Evolutionary conservation across 1,140 invertebrate species (phyloP).

Genomic region (Pygmarrhopalites habei): DNA sequence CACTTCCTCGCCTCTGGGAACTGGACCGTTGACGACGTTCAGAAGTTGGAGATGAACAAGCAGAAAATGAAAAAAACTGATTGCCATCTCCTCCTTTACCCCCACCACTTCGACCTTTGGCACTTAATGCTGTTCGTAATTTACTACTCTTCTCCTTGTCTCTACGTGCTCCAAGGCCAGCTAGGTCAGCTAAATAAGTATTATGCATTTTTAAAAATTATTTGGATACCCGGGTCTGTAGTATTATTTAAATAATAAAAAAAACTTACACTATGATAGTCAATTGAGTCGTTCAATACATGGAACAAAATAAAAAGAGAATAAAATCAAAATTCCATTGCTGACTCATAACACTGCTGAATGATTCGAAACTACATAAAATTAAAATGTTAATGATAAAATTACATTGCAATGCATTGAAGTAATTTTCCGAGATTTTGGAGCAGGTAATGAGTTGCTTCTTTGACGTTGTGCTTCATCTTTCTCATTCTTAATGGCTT

Average conservation of each 20-base stretch:
- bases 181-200: constrained; percentile 12
- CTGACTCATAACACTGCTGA: too few relatives aligned
- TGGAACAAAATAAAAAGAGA: too few relatives aligned
- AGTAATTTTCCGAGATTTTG: constrained; percentile 58
- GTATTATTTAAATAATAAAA: too few relatives aligned
- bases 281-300: too few relatives aligned
- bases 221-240: too few relatives aligned
- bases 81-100: constrained; percentile 13
- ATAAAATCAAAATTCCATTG: too few relatives aligned
- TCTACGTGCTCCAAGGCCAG: constrained; percentile 22
- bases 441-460: constrained; percentile 87
- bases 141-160: constrained; percentile 19
- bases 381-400: too few relatives aligned
- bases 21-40: constrained; percentile 29
- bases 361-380: too few relatives aligned
- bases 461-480: constrained; percentile 63
- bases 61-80: constrained; percentile 36
- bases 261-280: too few relatives aligned
- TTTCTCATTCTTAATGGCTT: constrained; percentile 68
- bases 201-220: too few relatives aligned
- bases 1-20: constrained; percentile 57
- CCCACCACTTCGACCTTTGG: constrained; percentile 4
- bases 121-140: constrained; percentile 1
- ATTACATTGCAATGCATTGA: too few relatives aligned
- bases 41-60: constrained; percentile 29